Percentiles rank a stretch among this genome's conserved stretches.
Conservation (phyloP, 2,797 vertebrate genomes). For the Sciurus vulgaris region DNA sequence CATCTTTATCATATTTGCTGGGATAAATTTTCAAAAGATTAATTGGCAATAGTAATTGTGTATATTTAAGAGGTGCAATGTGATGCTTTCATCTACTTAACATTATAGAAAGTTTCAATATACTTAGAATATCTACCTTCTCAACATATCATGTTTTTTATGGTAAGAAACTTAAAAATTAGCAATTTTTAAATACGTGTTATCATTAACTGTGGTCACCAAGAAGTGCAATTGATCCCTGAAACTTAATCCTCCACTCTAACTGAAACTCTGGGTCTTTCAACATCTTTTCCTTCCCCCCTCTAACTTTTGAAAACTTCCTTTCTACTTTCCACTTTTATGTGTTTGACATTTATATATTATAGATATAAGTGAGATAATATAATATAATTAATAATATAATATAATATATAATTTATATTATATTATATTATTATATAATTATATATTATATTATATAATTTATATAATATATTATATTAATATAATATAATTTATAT, state of each 20-base stretch:
- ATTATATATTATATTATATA: no score
- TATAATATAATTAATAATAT: no score
- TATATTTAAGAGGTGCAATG: neutral
- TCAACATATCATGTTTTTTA: neutral
- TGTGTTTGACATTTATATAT: neutral
- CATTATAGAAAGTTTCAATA: neutral
- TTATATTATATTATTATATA: no score
- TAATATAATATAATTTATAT: no score
- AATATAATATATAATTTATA: no score
- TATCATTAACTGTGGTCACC: neutral
- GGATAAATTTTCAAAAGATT: neutral
- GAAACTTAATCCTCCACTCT: neutral
- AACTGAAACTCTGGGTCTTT: neutral
- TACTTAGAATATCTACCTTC: neutral
- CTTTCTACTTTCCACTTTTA: neutral
- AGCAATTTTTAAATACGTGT: neutral
- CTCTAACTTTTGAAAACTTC: neutral
- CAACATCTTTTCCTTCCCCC: neutral
- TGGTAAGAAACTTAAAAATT: neutral
- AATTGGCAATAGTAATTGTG: neutral
- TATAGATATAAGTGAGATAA: neutral
- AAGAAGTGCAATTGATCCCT: neutral
- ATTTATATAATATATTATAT: no score
- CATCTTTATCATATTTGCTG: slow-evolving; percentile 4
- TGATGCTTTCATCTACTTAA: neutral